Evolutionary conservation across 2,888 invertebrate genomes (phyloP).

Genomic region (Drosophila kuntzei): DNA sequence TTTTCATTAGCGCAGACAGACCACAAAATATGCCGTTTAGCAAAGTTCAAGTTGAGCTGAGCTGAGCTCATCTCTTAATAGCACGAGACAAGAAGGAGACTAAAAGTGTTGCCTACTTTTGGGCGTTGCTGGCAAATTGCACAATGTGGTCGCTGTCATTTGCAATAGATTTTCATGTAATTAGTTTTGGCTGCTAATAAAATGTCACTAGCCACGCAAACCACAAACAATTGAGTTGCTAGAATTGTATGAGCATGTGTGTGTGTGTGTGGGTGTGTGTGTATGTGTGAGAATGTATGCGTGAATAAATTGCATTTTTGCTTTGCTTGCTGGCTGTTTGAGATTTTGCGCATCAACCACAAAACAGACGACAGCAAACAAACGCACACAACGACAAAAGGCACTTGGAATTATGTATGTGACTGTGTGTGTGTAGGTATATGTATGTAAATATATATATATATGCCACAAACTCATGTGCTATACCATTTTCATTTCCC

Average conservation of each 20-base stretch:
- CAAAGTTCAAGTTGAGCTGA: conserved; percentile 29
- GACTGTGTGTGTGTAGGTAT: conserved; percentile 1
- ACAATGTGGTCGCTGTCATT: conserved; percentile 55
- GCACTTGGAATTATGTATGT: conserved; percentile 20
- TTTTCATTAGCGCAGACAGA: conserved; percentile 37
- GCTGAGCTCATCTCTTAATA: conserved; percentile 11
- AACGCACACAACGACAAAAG: conserved; percentile 23
- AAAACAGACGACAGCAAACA: conserved; percentile 42
- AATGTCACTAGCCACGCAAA: conserved; percentile 57
- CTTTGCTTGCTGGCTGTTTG: conserved; percentile 46
- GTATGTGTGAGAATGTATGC: conserved; percentile 12
- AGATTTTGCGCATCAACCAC: conserved; percentile 61
- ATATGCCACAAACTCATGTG: conserved; percentile 45
- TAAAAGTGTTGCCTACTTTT: conserved; percentile 55
- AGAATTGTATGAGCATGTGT: conserved; percentile 10
- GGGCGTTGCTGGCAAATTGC: conserved; percentile 41
- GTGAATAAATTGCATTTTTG: conserved; percentile 52
- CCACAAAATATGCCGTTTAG: conserved; percentile 21
- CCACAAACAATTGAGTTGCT: conserved; percentile 59
- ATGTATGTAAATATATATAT: conserved; percentile 6
- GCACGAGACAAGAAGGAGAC: conserved; percentile 5
- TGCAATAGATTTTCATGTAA: conserved; percentile 62
- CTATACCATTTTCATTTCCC: conserved; percentile 71
- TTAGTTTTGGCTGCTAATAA: conserved; percentile 68
- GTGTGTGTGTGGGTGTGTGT: conserved; percentile 11